These are phyloP conservation scores for Tapera naevia DNA, from an alignment of 2,797 vertebrate genomes.

Conservation along the genomic window DNA sequence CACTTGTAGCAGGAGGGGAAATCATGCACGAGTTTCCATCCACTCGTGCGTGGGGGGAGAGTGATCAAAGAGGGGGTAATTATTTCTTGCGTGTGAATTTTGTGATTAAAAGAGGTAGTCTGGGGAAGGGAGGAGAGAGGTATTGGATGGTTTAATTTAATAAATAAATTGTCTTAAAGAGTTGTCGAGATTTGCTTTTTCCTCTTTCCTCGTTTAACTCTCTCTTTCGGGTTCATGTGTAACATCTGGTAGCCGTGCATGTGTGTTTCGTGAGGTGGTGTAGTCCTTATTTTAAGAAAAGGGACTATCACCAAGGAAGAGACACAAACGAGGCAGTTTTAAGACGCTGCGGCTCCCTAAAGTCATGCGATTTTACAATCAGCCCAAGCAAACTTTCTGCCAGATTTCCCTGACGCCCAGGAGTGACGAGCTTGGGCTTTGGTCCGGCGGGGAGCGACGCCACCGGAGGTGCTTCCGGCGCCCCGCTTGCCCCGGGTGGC, in stretches of 20 bases:
- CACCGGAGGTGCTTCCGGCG: not conserved
- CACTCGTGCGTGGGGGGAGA: not conserved
- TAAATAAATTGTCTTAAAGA: not conserved
- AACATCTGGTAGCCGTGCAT: not conserved
- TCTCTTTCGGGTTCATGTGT: not conserved
- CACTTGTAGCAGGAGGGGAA: not conserved
- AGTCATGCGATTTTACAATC: not conserved
- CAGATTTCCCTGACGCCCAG: not conserved
- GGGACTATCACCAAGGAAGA: slow-evolving; percentile 39
- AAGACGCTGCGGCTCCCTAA: not conserved
- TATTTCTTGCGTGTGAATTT: not conserved
- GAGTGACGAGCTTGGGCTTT: not conserved
- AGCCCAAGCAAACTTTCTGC: not conserved
- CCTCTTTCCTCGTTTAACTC: not conserved
- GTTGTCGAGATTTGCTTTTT: not conserved
- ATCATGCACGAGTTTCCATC: not conserved
- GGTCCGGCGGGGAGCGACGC: not conserved
- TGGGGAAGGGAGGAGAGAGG: not conserved
- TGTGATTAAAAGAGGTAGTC: not conserved
- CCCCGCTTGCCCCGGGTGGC: no score
- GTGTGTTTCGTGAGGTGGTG: not conserved
- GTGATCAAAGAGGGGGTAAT: not conserved
- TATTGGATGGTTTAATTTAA: not conserved
- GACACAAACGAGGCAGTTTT: slow-evolving; percentile 20
- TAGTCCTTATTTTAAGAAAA: not conserved